phyloP scores from a whole-genome alignment of 2,888 invertebrate genomes.

The Tenthredo livida region DNA sequence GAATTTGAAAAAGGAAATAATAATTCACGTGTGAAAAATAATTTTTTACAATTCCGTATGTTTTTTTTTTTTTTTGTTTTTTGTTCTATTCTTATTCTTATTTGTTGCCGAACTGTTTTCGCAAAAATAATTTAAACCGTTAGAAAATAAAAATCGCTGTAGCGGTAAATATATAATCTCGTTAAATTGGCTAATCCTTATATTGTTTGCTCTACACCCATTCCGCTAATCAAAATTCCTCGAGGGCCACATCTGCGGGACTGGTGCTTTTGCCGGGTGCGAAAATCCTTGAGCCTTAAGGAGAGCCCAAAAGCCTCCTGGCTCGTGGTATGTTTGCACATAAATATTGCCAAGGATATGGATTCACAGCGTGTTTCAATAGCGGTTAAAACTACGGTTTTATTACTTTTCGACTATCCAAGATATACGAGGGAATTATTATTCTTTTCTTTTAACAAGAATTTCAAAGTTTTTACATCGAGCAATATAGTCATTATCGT shows the following conservation, averaged over 20 bases:
- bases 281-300: conserved; percentile 32
- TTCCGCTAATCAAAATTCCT: conserved; percentile 40
- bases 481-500: not conserved
- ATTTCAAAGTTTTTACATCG: not conserved
- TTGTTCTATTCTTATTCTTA: not conserved
- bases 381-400: not conserved
- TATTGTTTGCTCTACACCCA: conserved; percentile 20
- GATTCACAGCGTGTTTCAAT: conserved; percentile 14
- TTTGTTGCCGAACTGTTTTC: not conserved
- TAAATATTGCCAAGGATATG: conserved; percentile 18
- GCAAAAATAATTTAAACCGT: not conserved
- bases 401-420: not conserved
- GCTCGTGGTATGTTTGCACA: conserved; percentile 7
- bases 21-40: conserved; percentile 20
- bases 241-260: conserved; percentile 1
- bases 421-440: not conserved
- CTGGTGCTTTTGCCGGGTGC: not conserved
- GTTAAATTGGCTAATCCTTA: not conserved
- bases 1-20: not conserved
- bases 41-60: not conserved
- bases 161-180: conserved; percentile 4
- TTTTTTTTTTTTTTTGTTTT: not conserved
- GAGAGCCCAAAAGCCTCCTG: conserved; percentile 22
- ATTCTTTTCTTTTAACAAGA: not conserved
- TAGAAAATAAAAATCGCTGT: not conserved